Conservation (phyloP, 2,113 vertebrate genomes). For the Actinemys pallida region DNA sequence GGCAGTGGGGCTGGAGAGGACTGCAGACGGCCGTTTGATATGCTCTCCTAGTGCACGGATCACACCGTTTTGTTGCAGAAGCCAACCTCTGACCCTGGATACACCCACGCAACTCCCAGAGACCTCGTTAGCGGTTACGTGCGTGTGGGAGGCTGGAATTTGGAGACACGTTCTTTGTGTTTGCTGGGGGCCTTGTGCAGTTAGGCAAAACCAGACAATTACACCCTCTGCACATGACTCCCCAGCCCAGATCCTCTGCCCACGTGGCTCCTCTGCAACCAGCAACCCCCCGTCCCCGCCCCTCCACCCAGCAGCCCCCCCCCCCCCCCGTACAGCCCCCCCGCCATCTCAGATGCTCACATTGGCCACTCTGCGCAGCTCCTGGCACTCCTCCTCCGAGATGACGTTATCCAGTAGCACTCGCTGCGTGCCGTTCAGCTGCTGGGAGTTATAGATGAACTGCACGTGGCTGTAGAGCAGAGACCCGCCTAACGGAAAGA, state of each 20-base stretch:
- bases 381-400: conserved; percentile 88
- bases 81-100: background rate
- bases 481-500: conserved; percentile 85
- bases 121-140: background rate
- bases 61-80: background rate
- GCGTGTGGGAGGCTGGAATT: background rate
- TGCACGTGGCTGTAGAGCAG: conserved; percentile 86
- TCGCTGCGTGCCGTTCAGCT: conserved; percentile 92
- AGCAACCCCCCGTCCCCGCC: fast-evolving
- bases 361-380: conserved; percentile 88
- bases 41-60: no score
- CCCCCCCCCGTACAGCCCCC: no score
- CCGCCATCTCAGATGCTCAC: conserved; percentile 73
- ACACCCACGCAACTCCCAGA: background rate
- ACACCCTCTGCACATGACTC: background rate
- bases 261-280: background rate
- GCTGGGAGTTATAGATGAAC: conserved; percentile 88
- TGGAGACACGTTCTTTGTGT: background rate
- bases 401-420: conserved; percentile 93
- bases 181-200: background rate
- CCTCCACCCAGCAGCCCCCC: fast-evolving
- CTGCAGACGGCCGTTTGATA: no score
- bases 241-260: no score
- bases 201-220: background rate
- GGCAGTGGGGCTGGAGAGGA: no score